These are phyloP conservation scores for Lamellibrachia columna DNA, from an alignment of 2,888 invertebrate genomes.

Conservation along the genomic window DNA sequence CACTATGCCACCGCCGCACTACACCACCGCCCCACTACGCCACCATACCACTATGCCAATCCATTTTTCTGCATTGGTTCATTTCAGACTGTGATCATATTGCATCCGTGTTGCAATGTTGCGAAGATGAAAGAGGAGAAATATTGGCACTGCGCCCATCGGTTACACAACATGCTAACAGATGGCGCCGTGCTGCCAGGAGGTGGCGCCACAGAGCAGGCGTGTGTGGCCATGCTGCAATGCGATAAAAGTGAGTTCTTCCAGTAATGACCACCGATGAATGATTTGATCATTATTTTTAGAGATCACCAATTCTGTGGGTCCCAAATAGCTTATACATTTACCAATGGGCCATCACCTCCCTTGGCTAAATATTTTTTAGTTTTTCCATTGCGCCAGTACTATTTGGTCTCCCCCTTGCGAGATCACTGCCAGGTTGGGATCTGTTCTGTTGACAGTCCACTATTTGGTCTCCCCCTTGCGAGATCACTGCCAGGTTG, in stretches of 20 bases:
- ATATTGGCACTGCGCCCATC: not conserved
- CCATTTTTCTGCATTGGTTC: not conserved
- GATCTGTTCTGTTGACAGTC: no score
- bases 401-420: no score
- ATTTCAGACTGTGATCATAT: not conserved
- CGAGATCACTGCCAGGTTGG: no score
- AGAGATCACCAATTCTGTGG: not conserved
- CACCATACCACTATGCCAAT: not conserved
- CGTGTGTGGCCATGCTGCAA: not conserved
- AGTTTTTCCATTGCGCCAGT: no score
- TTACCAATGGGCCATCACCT: no score
- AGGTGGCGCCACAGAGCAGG: not conserved
- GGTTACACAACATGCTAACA: slow-evolving; percentile 9
- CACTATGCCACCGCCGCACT: no score
- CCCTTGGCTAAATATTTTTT: no score
- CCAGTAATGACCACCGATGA: not conserved
- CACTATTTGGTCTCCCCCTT: no score
- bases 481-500: no score
- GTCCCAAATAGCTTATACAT: no score
- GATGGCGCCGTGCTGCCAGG: slow-evolving; percentile 6
- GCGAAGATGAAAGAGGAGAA: not conserved
- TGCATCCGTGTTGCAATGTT: not conserved
- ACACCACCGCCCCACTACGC: not conserved
- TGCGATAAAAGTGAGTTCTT: not conserved
- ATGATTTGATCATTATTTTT: not conserved